Evolutionary conservation across 2,113 vertebrate species (phyloP), one percentile per base, ranked within the genome.

Genomic region (Petrocephalus microphthalmus): DNA sequence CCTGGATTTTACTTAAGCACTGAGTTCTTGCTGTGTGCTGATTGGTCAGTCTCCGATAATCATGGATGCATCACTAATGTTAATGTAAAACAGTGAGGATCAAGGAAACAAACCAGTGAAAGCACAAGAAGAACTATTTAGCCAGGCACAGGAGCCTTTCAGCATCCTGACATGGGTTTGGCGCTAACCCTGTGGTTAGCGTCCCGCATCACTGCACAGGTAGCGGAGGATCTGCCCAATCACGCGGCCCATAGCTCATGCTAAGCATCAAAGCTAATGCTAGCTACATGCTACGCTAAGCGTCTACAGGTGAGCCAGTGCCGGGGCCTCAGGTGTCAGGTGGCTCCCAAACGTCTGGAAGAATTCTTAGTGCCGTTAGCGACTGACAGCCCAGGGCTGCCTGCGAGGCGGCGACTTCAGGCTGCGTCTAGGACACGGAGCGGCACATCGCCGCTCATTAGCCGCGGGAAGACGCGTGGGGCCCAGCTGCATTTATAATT

Each of bases 401-500:
- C 71, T 78, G 15, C 37, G 71, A 33, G 71, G 33, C 71, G 19
- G 29, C 29, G 33, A 78, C 17, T 78, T 1, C 33, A 42, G 71
- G 29, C 15, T 19, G n/a, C 10, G 25, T 90, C 91, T 92, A 90
- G 88, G 85, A 88, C 57, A 89, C 90, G 89, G 85, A 91, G 90
- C 37, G 42, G 47, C 74, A 82, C 37, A 86, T 88, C 20, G 88
- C 89, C 82, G 13, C 90, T 17, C 93, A 94, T 94, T 91, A 94
- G 91, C 88, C 49, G 78, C 15, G 5, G 90, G 87, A 92, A 91
- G 95, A 93, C 93, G 94, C 94, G 93, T 91, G 93, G 93, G 93
- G 85, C 83, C 88, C 92, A 91, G 91, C 93, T 93, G 91, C 92
- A 94, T 93, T 94, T 93, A 95, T 93, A 94, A 93, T 93, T 92